Base-by-base conservation (phyloP, 1,140 invertebrate species). In the Meloidogyne hapla region DNA sequence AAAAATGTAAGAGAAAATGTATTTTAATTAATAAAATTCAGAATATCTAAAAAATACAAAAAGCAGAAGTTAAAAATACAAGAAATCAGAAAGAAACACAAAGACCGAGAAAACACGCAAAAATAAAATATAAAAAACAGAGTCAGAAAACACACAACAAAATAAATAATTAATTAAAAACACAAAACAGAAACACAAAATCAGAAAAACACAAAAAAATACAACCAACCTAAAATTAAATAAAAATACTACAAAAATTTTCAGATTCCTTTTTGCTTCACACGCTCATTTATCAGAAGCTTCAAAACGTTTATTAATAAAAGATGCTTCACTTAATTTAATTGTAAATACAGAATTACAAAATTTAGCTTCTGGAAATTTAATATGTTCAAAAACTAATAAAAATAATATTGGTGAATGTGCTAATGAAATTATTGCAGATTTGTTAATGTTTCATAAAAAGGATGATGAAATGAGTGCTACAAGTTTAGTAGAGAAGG, bases 331-430 rank as follows among this genome's bases (percentile, higher is more conserved):
- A 8, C 23, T 83, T 48, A 63, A 80, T 68, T 75, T 61, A 21
- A 76, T 84, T 28, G 45, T 85, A 15, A 85, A 80, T 79, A 78
- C 80, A 56, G 83, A 85, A 68, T 75, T 87, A 64, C 21, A 65
- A 48, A 63, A 79, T 10, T 40, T 82, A 40, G 81, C 79, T 13
- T 5, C 79, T 9, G 67, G 63, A 38, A 82, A 84, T 45, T 63
- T 69, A 40, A 77, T 82, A 25, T 82, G 81, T 48, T 77, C 25
- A 26, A 66, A 10, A 68, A 28, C 26, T 18, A 38, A 8, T 5
- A 10, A n/a, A 28, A 70, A 68, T 63, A 21, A 9, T 38, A 65
- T 82, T 33, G 77, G 80, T 12, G 81, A 72, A 45, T 82, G 81
- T 45, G 45, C 42, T 21, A 82, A 82, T 56, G 81, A 82, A 76